Base-by-base conservation (phyloP, 2,113 vertebrate genomes). In the Hemiscyllium ocellatum region DNA sequence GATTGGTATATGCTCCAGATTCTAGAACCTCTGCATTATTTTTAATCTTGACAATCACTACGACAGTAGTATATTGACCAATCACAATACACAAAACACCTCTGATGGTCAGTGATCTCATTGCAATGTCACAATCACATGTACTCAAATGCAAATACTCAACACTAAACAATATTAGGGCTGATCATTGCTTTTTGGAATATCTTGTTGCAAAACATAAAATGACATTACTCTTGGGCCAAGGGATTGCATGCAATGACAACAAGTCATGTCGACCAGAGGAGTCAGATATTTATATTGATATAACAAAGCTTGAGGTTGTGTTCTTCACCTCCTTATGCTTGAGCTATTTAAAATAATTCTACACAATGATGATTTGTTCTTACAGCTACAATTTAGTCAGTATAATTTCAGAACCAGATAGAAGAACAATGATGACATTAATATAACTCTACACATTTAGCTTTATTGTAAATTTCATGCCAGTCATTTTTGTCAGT, bases 1-100 rank as follows among this genome's bases (percentile, higher is more conserved):
- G 91, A 69, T 69, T 70, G 91, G 87, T 90, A 61, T 94, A 66
- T 94, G 37, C 42, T 22, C 66, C 26, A 20, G 91, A 70, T 94
- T 94, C 66, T 47, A 47, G 91, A 94, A 94, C n/a, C 91, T 37
- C 68, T 26, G 91, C 91, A 70, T 94, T 94, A 70, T 70, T 69
- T 93, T 69, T 42, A 69, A n/a, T 69, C 37, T 37, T 47, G 90
- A 68, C 61, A 68, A 20, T 94, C 56, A 94, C 42, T 24, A 94
- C 70, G 91, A 47, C 66, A 69, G 47, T 69, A 68, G 68, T 7
- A 68, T 12, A 50, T 94, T 68, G 65, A 94, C 65, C 65, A 68
- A 94, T 94, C 37, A 68, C 19, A 94, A 70, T 2, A 69, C 33
- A 26, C 90, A 94, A 94, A n/a, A n/a, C 68, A 65, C 91, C n/a